Base-by-base conservation (phyloP, 2,113 vertebrate genomes). In the Stigmatopora argus region DNA sequence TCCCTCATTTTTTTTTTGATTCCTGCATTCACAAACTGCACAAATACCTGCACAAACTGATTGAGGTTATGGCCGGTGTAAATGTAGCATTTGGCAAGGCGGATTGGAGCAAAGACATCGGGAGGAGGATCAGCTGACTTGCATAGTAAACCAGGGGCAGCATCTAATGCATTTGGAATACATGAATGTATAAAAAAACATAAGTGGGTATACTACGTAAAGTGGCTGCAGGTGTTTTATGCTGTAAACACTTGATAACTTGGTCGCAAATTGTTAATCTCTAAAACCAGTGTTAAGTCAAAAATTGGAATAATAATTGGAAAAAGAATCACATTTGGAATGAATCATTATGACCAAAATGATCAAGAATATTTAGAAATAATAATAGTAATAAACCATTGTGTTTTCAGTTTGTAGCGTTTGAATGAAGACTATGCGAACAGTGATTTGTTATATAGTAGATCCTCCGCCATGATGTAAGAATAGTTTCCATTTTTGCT, bases 11-110 rank as follows among this genome's bases (percentile, higher is more conserved):
- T 31, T 31, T 31, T 31, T 31, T 31, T 2, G 26, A 31, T 31
- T 31, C 2, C 3, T 31, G 26, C 79, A 72, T 78, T 80, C 72
- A 67, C 70, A 74, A 70, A 65, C 73, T 69, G 80, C 57, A 68
- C 77, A 82, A 79, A 83, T 72, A 78, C 83, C 75, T 80, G 79
- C 65, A 61, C 77, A 82, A 77, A 70, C 77, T 84, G 85, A 88
- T 87, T 85, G 83, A 88, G 87, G 86, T 86, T 86, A 83, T 47
- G 78, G 80, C 81, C 87, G 82, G 84, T 87, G 86, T 88, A 86
- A 88, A 86, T 86, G 86, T 85, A 83, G 75, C 83, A 75, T 86
- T 87, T 85, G 84, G 80, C 80, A 71, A 69, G 71, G 19, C 66
- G 84, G 76, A 85, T 85, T 52, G 78, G 52, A 74, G 73, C 77